phyloP scores from a whole-genome alignment of 2,113 vertebrate genomes.

The Otocyon megalotis region DNA sequence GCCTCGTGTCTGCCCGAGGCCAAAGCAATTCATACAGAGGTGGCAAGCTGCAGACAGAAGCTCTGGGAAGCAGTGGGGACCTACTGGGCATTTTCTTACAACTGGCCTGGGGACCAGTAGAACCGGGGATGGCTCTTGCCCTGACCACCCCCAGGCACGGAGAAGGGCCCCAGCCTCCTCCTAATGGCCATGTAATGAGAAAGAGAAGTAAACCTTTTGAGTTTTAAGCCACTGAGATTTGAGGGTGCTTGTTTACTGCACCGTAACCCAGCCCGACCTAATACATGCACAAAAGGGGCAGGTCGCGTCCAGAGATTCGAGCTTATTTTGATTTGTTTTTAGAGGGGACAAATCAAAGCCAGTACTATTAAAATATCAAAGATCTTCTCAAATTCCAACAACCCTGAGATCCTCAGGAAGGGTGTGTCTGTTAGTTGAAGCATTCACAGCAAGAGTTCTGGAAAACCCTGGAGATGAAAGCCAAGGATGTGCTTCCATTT shows the following conservation, averaged over 20 bases:
- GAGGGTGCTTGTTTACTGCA: not conserved
- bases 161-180: too few species aligned
- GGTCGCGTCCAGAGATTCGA: not conserved
- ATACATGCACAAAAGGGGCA: not conserved
- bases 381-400: not conserved
- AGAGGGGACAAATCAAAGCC: not conserved
- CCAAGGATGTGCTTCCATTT: not conserved
- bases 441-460: not conserved
- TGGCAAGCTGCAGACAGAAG: not conserved
- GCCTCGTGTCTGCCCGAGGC: not conserved
- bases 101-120: not conserved
- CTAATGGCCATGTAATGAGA: accelerated
- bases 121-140: not conserved
- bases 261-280: not conserved
- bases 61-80: not conserved
- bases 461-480: not conserved
- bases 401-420: not conserved
- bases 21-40: not conserved
- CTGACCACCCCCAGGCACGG: accelerated
- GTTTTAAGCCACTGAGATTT: not conserved
- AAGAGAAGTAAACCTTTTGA: not conserved
- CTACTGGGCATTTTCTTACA: accelerated
- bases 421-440: not conserved
- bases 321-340: conserved; percentile 31
- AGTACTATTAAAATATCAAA: conserved; percentile 49